Conservation (phyloP, 2,888 invertebrate species). For the Andrena haemorrhoa region DNA sequence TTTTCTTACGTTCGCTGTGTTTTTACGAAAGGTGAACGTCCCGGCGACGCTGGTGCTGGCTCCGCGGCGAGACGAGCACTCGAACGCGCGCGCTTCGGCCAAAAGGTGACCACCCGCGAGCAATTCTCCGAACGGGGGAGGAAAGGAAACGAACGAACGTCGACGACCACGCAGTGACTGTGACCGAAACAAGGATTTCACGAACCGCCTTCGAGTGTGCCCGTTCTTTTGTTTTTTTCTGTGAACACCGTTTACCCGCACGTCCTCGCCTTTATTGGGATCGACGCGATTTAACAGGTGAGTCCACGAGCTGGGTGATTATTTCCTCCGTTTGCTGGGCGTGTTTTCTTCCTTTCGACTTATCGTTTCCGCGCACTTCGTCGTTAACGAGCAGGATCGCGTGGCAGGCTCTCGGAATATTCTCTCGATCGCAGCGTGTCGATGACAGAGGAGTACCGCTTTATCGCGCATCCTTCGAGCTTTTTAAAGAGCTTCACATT, state of each 20-base stretch:
- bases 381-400: neutral
- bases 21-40: neutral
- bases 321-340: slow-evolving; percentile 11
- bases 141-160: neutral
- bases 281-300: slow-evolving; percentile 70
- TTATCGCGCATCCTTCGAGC: neutral
- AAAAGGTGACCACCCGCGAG: slow-evolving; percentile 18
- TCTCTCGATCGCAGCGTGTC: neutral
- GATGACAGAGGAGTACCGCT: neutral
- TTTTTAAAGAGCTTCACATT: too few relatives aligned
- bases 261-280: slow-evolving; percentile 69
- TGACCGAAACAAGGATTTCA: slow-evolving; percentile 58
- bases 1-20: neutral
- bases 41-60: neutral
- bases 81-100: slow-evolving; percentile 47
- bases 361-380: neutral
- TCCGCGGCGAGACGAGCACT: slow-evolving; percentile 26
- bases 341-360: neutral
- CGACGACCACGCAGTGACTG: slow-evolving; percentile 64
- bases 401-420: neutral
- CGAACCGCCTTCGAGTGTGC: slow-evolving; percentile 65
- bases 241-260: slow-evolving; percentile 68
- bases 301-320: slow-evolving; percentile 47
- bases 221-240: slow-evolving; percentile 56
- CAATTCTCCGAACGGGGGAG: neutral